Conservation (phyloP, 2,113 vertebrate species). For the Leptodactylus fuscus region DNA sequence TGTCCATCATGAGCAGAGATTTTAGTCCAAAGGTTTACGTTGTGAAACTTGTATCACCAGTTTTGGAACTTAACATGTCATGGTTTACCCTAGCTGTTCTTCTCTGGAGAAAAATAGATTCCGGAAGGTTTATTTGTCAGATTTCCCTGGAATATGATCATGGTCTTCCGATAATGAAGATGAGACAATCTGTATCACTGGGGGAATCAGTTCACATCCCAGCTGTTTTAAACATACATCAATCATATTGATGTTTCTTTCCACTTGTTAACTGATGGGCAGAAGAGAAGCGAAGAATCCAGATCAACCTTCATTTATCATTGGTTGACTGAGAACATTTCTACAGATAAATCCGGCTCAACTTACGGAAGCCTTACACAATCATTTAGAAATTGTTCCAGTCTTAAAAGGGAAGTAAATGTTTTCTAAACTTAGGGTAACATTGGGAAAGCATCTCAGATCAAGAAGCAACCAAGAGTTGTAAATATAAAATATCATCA, state of each 20-base stretch:
- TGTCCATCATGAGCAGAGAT: background rate
- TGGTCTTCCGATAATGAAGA: constrained; percentile 1
- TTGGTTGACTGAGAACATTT: constrained; percentile 6
- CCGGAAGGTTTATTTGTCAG: background rate
- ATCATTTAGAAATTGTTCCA: constrained; percentile 4
- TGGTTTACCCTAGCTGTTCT: background rate
- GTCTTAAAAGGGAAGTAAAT: background rate
- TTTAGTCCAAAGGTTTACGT: background rate
- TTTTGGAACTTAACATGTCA: background rate
- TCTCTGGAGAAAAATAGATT: background rate
- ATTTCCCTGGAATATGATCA: background rate
- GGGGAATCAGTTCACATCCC: background rate
- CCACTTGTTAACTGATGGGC: constrained; percentile 28
- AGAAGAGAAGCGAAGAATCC: background rate
- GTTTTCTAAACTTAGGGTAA: background rate
- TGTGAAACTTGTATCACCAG: background rate
- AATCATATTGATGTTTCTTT: constrained; percentile 17
- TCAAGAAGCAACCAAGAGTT: background rate
- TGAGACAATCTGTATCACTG: background rate
- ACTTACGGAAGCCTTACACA: constrained; percentile 8
- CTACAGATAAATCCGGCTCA: background rate
- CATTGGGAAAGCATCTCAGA: background rate
- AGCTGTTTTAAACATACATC: constrained; percentile 22
- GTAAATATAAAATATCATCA: background rate
- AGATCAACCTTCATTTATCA: constrained; percentile 8